Base-by-base conservation (phyloP, 2,888 invertebrate species). In the Formica aserva region DNA sequence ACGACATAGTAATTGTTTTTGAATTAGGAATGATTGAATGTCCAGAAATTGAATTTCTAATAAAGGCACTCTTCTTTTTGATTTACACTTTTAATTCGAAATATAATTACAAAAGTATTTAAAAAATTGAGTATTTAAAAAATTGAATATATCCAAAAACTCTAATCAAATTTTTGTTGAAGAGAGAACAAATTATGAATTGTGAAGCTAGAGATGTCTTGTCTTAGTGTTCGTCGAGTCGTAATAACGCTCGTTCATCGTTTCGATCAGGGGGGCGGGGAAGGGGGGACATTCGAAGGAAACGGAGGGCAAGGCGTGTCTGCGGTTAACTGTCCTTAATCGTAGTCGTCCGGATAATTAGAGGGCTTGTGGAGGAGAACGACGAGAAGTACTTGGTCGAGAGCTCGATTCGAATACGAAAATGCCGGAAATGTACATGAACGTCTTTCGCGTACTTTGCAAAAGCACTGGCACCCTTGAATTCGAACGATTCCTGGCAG, bases 251-350 rank as follows among this genome's bases (percentile, higher is more conserved):
- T 77, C 71, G 26, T 29, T 60, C 78, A 18, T 26, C 22, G 72
- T 60, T 45, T 32, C 78, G 69, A 57, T 38, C 67, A 57, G 22
- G 11, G 6, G 0, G 6, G 6, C 0, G 6, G 32, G 32, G 32
- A 4, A 41, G 32, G 15, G 6, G 55, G n/a, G n/a, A 18, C 48
- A 48, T 48, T 48, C 78, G 32, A 72, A 78, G 78, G 48, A 45
- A 72, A 78, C 45, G 57, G 60, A 74, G 45, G 78, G 60, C 45
- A 22, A 22, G 72, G 78, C 78, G 45, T 41, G 72, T 60, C 78
- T 78, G 78, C 32, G 74, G 74, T 74, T 80, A 80, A 80, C 74
- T 80, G 60, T 60, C 60, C 78, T 80, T 80, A 80, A 80, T 80
- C 78, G 78, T 80, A 60, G 72, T 80, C 78, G 78, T 80, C 60